Percentiles rank a stretch among this genome's conserved stretches.
Conservation (phyloP, 1,140 invertebrate genomes). For the Zaprionus vittiger region DNA sequence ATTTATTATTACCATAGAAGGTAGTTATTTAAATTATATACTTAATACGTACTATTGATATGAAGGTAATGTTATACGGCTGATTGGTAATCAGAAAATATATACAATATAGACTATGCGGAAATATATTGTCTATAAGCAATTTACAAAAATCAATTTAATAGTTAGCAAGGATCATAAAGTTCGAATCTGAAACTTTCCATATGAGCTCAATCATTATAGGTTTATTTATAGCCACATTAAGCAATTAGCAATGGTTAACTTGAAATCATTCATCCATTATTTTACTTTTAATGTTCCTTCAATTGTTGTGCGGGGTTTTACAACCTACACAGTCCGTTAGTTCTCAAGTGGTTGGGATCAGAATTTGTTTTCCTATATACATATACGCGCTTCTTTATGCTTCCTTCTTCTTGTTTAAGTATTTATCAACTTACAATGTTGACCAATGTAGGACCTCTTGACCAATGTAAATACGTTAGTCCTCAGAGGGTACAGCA, state of each 20-base stretch:
- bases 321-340: not conserved
- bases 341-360: not conserved
- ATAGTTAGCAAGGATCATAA: fast-evolving
- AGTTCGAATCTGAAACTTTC: not conserved
- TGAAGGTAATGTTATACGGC: too few relatives aligned
- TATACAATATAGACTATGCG: not conserved
- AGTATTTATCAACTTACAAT: constrained; percentile 7
- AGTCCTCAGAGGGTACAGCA: not conserved
- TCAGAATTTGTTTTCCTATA: not conserved
- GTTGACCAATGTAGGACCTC: constrained; percentile 1
- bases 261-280: not conserved
- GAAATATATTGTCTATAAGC: not conserved
- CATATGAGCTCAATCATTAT: not conserved
- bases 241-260: not conserved
- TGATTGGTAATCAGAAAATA: not conserved
- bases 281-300: not conserved
- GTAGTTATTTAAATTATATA: too few relatives aligned
- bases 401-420: not conserved
- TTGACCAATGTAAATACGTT: not conserved
- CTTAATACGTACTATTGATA: not conserved
- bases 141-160: not conserved
- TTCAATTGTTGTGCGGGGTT: not conserved
- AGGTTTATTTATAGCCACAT: not conserved
- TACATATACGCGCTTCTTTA: not conserved
- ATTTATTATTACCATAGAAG: not conserved